These are phyloP conservation scores for Sapajus apella DNA, from an alignment of 2,113 vertebrate species.

Conservation along the genomic window DNA sequence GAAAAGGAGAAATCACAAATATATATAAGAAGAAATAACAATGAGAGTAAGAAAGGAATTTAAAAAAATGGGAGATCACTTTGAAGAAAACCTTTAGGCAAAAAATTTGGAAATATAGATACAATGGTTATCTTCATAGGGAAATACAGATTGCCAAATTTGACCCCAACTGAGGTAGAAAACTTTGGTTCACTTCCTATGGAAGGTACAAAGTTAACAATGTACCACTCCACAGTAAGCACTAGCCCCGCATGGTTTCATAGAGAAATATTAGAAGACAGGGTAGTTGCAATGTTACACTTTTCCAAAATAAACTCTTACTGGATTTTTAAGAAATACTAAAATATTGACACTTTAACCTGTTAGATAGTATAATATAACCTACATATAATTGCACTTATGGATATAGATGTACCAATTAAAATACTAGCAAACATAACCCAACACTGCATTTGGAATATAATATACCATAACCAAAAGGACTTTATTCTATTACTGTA, in stretches of 20 bases:
- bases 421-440: background rate
- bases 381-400: background rate
- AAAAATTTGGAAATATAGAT: background rate
- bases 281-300: background rate
- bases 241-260: background rate
- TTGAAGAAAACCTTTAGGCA: background rate
- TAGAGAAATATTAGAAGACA: background rate
- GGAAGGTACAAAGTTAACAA: background rate
- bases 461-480: background rate
- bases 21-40: background rate
- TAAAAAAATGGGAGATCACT: background rate
- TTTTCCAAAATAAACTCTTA: background rate
- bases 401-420: background rate
- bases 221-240: too few species aligned
- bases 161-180: background rate
- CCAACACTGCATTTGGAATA: background rate
- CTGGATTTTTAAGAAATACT: background rate
- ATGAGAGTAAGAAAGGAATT: background rate
- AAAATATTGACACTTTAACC: background rate
- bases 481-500: background rate
- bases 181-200: background rate
- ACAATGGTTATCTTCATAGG: background rate
- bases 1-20: background rate
- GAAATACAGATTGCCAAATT: background rate
- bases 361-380: background rate